Evolutionary conservation across 2,888 invertebrate species (phyloP).

Genomic region (Drosophila prostipennis): DNA sequence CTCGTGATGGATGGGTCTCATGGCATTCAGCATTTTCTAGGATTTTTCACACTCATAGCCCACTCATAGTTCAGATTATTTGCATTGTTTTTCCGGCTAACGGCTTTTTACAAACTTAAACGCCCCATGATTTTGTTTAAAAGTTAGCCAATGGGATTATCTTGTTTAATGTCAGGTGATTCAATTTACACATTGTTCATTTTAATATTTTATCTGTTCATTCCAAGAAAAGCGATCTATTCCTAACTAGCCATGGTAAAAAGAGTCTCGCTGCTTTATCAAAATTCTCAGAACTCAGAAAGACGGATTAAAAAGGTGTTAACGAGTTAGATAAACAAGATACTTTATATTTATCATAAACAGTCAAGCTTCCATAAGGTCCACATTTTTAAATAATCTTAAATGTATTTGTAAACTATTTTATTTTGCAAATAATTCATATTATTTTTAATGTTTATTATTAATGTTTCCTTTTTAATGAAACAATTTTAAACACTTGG

Average conservation of each 20-base stretch:
- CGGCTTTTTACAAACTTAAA: constrained; percentile 14
- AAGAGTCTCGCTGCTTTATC: background rate
- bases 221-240: background rate
- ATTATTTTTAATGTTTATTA: too few species aligned
- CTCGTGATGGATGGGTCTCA: constrained; percentile 38
- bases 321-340: background rate
- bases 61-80: constrained; percentile 22
- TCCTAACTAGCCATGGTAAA: background rate
- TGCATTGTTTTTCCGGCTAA: constrained; percentile 14
- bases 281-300: background rate
- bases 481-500: too few species aligned
- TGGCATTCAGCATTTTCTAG: constrained; percentile 28
- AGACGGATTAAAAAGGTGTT: background rate
- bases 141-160: constrained; percentile 6
- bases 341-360: background rate
- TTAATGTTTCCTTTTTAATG: too few species aligned
- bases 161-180: too few species aligned
- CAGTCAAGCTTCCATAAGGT: background rate
- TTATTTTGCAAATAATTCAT: too few species aligned
- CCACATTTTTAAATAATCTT: too few species aligned
- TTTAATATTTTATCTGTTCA: background rate
- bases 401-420: too few species aligned
- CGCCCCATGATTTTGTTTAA: constrained; percentile 22
- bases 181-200: background rate
- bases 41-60: constrained; percentile 25